Evolutionary conservation across 2,113 vertebrate genomes (phyloP).

Genomic region (Dromiciops gliroides): DNA sequence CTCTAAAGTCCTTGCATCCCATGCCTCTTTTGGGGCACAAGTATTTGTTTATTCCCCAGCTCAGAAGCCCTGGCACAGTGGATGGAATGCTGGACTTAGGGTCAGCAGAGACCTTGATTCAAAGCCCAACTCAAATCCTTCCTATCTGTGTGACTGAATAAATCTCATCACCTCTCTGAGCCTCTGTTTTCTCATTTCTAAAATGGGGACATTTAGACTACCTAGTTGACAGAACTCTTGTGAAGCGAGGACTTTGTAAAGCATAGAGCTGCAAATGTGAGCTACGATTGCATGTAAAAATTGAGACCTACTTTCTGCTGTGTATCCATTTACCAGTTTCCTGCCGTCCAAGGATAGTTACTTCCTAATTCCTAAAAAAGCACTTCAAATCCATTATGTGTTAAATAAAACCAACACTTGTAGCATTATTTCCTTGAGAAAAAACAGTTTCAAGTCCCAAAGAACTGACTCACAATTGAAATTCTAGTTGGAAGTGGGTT

Average conservation of each 20-base stretch:
- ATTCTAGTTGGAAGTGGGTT: not conserved
- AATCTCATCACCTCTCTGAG: not conserved
- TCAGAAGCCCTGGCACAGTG: not conserved
- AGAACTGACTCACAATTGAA: not conserved
- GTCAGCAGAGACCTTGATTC: not conserved
- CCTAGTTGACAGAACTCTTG: not conserved
- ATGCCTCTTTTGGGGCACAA: not conserved
- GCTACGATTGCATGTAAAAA: not conserved
- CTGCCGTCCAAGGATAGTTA: not conserved
- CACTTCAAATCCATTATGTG: not conserved
- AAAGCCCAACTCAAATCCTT: not conserved
- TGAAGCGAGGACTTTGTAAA: not conserved
- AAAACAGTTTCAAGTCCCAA: not conserved
- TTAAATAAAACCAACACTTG: not conserved
- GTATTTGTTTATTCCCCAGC: not conserved
- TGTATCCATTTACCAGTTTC: not conserved
- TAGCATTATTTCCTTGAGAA: not conserved
- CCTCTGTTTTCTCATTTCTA: not conserved
- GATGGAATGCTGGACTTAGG: not conserved
- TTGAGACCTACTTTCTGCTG: not conserved
- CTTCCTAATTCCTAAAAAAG: not conserved
- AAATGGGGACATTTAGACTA: not conserved
- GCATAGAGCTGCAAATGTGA: not conserved
- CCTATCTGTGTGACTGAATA: not conserved
- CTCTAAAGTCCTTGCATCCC: constrained; percentile 1